Evolutionary conservation across 1,140 invertebrate species (phyloP).

Genomic region (Ceratina japonica): DNA sequence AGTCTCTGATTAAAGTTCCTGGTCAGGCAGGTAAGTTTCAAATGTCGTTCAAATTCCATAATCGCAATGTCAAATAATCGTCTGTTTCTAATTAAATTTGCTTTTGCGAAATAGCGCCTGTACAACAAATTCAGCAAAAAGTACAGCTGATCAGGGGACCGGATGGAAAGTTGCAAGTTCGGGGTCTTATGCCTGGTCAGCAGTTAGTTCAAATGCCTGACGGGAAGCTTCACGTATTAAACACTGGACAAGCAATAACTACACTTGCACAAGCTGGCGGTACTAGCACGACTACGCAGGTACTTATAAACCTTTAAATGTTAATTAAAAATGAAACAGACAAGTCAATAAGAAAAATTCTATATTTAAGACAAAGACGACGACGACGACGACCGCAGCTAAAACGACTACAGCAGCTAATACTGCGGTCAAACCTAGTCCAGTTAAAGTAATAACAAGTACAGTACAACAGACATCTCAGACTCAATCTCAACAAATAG

Average conservation of each 20-base stretch:
- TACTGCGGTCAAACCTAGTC: constrained; percentile 60
- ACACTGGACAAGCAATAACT: constrained; percentile 78
- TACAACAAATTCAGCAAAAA: constrained; percentile 82
- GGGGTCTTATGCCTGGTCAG: constrained; percentile 95
- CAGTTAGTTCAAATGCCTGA: constrained; percentile 95
- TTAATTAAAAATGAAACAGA: not conserved
- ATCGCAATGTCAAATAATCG: not conserved
- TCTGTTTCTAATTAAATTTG: constrained; percentile 3
- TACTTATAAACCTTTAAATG: not conserved
- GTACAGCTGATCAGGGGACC: constrained; percentile 94
- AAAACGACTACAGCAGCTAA: constrained; percentile 51
- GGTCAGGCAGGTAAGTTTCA: constrained; percentile 55
- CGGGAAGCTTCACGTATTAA: constrained; percentile 94
- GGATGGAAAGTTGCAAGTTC: constrained; percentile 94
- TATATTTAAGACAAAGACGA: constrained; percentile 42
- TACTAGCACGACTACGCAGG: constrained; percentile 41
- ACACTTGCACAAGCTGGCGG: constrained; percentile 56
- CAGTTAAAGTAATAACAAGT: constrained; percentile 62
- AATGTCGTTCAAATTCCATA: not conserved
- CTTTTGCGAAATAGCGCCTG: constrained; percentile 58
- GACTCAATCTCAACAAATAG: constrained; percentile 69
- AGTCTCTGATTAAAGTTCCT: constrained; percentile 76
- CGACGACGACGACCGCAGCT: constrained; percentile 40
- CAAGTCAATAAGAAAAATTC: not conserved
- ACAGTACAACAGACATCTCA: constrained; percentile 45